phyloP scores from a whole-genome alignment of 2,113 vertebrate species.

The Epinephelus lanceolatus region DNA sequence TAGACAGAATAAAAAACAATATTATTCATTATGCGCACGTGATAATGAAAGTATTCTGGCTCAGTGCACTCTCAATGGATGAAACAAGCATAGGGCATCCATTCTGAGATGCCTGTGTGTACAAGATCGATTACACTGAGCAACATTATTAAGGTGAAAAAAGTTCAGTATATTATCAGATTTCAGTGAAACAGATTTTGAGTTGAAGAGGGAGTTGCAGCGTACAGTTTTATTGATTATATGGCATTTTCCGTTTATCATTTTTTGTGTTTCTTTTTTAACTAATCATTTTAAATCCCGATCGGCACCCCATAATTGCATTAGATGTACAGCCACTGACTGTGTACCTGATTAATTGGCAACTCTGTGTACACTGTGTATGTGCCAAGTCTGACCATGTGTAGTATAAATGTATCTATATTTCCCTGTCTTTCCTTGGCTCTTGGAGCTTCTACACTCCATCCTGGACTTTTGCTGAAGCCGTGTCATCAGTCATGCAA shows the following conservation, averaged over 20 bases:
- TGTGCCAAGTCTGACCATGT: constrained; percentile 2
- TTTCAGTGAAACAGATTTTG: not conserved
- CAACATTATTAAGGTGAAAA: not conserved
- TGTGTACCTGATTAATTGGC: constrained; percentile 3
- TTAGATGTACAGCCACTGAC: constrained; percentile 1
- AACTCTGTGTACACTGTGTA: not conserved
- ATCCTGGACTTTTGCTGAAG: constrained; percentile 51
- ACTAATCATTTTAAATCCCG: not conserved
- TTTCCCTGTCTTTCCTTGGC: constrained; percentile 20
- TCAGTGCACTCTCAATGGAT: not conserved
- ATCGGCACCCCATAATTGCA: not conserved
- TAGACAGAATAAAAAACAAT: not conserved
- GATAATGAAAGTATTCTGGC: not conserved
- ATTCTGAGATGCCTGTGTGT: not conserved
- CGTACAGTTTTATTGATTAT: not conserved
- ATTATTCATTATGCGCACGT: not conserved
- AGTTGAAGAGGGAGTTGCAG: not conserved
- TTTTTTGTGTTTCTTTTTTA: not conserved
- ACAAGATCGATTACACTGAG: not conserved
- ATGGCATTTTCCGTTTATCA: not conserved
- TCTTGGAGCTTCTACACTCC: constrained; percentile 38
- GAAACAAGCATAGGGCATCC: not conserved
- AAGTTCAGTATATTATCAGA: not conserved
- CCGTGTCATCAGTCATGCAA: constrained; percentile 82
- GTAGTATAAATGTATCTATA: constrained; percentile 1